Base-by-base conservation (phyloP, 2,888 invertebrate genomes). In the Syrista parreyssii region DNA sequence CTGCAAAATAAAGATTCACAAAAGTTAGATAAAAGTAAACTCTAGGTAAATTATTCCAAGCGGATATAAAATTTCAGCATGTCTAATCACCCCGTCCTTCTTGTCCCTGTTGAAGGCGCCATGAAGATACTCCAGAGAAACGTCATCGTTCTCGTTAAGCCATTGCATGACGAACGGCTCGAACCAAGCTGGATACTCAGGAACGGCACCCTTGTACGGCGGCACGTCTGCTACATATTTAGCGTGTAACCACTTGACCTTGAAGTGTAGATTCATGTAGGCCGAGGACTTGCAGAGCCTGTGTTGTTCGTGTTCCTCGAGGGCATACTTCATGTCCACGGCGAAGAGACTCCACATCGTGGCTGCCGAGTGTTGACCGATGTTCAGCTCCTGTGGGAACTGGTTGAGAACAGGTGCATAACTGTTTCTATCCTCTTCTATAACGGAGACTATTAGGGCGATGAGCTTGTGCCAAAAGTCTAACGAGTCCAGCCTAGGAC, bases 131-230 rank as follows among this genome's bases (percentile, higher is more conserved):
- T 99, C 99, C 89, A 99, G 93, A 0, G 99, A 99, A 1, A 99
- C 99, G 87, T 99, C 99, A 90, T 99, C 99, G 91, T 99, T 99
- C 92, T 99, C 99, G 90, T 99, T 99, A 69, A 99, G 94, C 99
- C 99, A 99, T 92, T 99, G 99, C 99, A 99, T 99, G 72, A 99
- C 99, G 92, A 99, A 99, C n/a, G 99, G 99, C 92, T 99, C 99
- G 92, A 99, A 99, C 99, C 99, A 99, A 88, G 98, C 97, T 1
- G 99, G 99, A 92, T 99, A 99, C 91, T 99, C 99, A 11, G 99
- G 99, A 80, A 99, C 98, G 72, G 97, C 96, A 79, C 97, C 97
- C 91, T 98, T 98, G 92, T 98, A 98, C 35, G 98, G 98, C 76
- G 99, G 98, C 84, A 99, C 98, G 90, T 99, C 98, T 91, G 97